Evolutionary conservation across 2,797 vertebrate species (phyloP).

Genomic region (Cheirogaleus major): DNA sequence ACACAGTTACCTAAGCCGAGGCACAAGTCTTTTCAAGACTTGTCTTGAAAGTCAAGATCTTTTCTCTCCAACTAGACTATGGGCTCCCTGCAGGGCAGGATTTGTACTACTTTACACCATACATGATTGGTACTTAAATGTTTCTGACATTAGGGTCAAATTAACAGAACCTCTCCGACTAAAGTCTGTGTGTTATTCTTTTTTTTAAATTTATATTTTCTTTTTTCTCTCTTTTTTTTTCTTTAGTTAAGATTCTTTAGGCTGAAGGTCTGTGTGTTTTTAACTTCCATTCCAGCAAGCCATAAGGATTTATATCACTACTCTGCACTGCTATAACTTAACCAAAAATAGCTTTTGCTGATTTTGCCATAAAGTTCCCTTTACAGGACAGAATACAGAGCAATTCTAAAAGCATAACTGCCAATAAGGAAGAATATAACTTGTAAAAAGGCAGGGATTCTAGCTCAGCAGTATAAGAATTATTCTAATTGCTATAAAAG

Average conservation of each 20-base stretch:
- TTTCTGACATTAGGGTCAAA: not conserved
- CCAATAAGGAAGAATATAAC: not conserved
- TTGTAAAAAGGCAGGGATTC: not conserved
- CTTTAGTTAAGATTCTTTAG: no score
- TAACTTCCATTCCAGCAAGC: not conserved
- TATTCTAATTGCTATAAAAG: not conserved
- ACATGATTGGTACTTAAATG: not conserved
- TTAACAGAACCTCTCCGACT: not conserved
- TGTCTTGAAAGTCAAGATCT: no score
- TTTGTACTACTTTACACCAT: not conserved
- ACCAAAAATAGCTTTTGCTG: not conserved
- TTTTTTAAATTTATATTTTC: no score
- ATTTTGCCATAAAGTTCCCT: not conserved
- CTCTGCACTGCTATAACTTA: not conserved
- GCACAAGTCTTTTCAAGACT: no score
- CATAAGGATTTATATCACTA: not conserved
- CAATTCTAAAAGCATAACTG: slow-evolving; percentile 31
- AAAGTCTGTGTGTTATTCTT: not conserved
- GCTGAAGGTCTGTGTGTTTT: not conserved
- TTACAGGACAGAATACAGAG: not conserved
- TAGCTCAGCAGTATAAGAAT: not conserved
- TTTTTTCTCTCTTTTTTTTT: no score
- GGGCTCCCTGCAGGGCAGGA: not conserved
- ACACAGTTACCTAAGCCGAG: not conserved
- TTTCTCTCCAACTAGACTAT: not conserved